Evolutionary conservation across 2,888 invertebrate genomes (phyloP), one percentile per base, ranked within the genome.

Genomic region (Drosophila testacea): DNA sequence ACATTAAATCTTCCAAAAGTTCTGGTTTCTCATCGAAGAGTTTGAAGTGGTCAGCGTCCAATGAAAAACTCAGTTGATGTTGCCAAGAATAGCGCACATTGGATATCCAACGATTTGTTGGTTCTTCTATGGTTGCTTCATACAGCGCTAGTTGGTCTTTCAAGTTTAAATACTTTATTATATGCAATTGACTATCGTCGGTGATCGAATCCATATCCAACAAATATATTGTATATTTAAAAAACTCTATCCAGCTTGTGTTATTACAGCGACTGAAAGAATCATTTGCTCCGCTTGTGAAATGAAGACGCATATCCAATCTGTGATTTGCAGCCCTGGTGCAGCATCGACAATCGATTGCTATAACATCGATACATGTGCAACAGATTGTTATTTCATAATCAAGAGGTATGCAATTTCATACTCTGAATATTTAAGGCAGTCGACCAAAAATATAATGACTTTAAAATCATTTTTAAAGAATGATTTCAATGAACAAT

Each of bases 61-160:
- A 5, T 0, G 1, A 9, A 11, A 11, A 54, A 0, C 6, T 6
- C 0, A 4, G 4, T 27, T 55, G 7, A 6, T 38, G 60, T 28
- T 57, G 51, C 75, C 75, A 75, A 9, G 13, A 36, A 11, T 38
- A 60, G 1, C 13, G 27, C 5, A 71, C 11, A 42, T 63, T 73
- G 0, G 1, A 6, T 4, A 28, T 51, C 1, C 56, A 50, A 5
- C 57, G 57, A 5, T 4, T 22, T 13, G 56, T 27, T 10, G 52
- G 13, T 1, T 0, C 1, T 22, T 22, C 22, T 28, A 54, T 28
- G 1, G 57, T 55, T 42, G 78, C 76, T 9, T 61, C 46, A 27
- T 42, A 78, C n/a, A 78, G 2, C 0, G 22, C 1, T 6, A 78
- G 6, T 50, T 69, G 78, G n/a, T 69, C 73, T 1, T 4, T 0